Conservation (phyloP, 2,888 invertebrate genomes). For the Cephus sareptanus region DNA sequence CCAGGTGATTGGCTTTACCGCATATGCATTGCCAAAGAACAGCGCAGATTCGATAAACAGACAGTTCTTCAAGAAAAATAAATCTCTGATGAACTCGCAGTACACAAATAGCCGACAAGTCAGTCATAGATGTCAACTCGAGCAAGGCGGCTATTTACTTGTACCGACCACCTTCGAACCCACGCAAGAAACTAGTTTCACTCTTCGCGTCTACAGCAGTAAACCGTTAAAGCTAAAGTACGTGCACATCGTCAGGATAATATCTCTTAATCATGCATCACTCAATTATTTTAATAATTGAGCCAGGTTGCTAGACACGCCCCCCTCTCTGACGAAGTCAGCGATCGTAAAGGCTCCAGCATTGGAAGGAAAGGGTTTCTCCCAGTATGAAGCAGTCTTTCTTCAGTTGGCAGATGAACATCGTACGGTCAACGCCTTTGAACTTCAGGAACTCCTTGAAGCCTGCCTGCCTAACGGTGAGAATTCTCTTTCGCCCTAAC, state of each 20-base stretch:
- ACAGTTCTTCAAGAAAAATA: slow-evolving; percentile 85
- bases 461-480: slow-evolving; percentile 87
- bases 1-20: slow-evolving; percentile 85
- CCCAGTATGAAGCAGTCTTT: slow-evolving; percentile 91
- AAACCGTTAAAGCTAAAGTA: slow-evolving; percentile 82
- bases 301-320: slow-evolving; percentile 69
- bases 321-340: slow-evolving; percentile 77
- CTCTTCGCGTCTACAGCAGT: slow-evolving; percentile 82
- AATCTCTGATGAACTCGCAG: slow-evolving; percentile 88
- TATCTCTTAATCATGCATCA: slow-evolving; percentile 55
- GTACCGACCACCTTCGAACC: slow-evolving; percentile 94
- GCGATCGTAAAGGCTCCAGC: slow-evolving; percentile 82
- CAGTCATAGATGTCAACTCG: slow-evolving; percentile 81
- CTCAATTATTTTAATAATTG: neutral
- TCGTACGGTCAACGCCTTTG: slow-evolving; percentile 89
- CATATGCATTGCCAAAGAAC: slow-evolving; percentile 79
- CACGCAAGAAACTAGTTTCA: slow-evolving; percentile 89
- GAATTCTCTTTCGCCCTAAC: slow-evolving; percentile 11
- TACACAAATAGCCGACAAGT: slow-evolving; percentile 94
- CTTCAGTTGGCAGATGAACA: slow-evolving; percentile 92
- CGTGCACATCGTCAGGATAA: slow-evolving; percentile 69
- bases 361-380: slow-evolving; percentile 78
- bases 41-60: slow-evolving; percentile 82
- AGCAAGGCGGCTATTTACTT: slow-evolving; percentile 84
- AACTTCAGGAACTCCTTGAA: slow-evolving; percentile 88